Evolutionary conservation across 2,888 invertebrate genomes (phyloP), one percentile per base, ranked within the genome.

Genomic region (Nephrotoma flavescens): DNA sequence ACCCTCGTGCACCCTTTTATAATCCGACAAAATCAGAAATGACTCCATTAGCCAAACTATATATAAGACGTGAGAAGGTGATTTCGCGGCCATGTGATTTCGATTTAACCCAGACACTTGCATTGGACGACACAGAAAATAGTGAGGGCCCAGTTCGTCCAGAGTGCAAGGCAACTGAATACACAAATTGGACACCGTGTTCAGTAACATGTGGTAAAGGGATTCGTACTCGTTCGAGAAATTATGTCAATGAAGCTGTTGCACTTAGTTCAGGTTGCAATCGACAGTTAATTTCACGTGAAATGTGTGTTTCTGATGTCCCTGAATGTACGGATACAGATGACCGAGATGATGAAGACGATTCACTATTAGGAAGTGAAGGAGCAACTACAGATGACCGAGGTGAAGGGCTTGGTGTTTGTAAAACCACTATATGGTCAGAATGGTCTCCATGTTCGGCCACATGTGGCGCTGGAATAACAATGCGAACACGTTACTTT

Each of bases 1-100:
- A 98, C 92, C 96, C 96, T 0, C 94, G 96, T 87, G 96, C 98
- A 0, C 99, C 99, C 0, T 99, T 99, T 92, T 98, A 97, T 92
- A 95, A 96, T 90, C 94, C 95, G 0, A 91, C 93, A 3, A 92
- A 93, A 3, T 89, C 91, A 41, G 93, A 93, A 86, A 96, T 99
- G 93, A 94, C 94, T 52, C 97, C 99, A 0, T 91, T 99, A 91
- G 99, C 99, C 0, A 94, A 93, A 44, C 93, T 99, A 2, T 95
- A 96, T 89, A 92, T 99, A 86, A 94, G 94, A 15, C 91, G 97
- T 87, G 95, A 96, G 88, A 93, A 94, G 89, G 92, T 97, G 41
- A 93, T 96, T 87, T 94, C 96, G 19, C 94, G 95, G 89, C 93
- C 94, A 87, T 97, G 97, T 89, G 95, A 95, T 89, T 95, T 94